Conservation (phyloP, 1,140 invertebrate genomes). For the Eciton burchellii region DNA sequence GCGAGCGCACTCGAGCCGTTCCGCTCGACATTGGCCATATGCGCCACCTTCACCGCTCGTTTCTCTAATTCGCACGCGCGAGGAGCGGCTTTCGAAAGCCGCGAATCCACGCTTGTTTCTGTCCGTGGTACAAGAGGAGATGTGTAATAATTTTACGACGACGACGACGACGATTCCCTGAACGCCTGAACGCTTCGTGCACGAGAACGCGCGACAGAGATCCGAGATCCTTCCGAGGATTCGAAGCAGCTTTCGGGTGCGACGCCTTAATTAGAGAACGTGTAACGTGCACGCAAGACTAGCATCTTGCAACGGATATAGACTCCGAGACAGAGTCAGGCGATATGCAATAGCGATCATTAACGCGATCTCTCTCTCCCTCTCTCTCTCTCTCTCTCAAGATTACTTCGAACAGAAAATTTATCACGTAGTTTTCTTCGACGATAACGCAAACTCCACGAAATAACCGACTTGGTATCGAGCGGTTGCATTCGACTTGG, state of each 20-base stretch:
- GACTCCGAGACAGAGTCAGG: no score
- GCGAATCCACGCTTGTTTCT: constrained; percentile 1
- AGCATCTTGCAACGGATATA: no score
- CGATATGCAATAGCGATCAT: no score
- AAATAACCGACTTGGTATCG: constrained; percentile 39
- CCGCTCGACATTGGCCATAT: constrained; percentile 37
- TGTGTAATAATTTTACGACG: constrained; percentile 3
- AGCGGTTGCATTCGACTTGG: constrained; percentile 32
- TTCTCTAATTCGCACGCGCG: constrained; percentile 46
- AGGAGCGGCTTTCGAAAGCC: background rate
- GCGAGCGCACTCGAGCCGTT: constrained; percentile 47
- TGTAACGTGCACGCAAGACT: no score
- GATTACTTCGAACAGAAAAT: background rate
- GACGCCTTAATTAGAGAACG: no score
- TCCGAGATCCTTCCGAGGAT: no score
- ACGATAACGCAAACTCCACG: constrained; percentile 21
- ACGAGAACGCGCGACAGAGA: no score
- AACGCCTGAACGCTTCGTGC: no score
- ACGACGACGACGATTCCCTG: background rate
- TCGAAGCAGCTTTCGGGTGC: no score
- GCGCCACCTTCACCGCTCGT: constrained; percentile 36
- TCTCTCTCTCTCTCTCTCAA: background rate
- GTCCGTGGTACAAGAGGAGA: background rate
- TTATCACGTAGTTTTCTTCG: constrained; percentile 6
- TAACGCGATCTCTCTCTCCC: no score